A percentile compares a stretch with the other conserved stretches of the same genome.
Conservation (phyloP, 2,888 invertebrate genomes). For the Coremacera marginata region DNA sequence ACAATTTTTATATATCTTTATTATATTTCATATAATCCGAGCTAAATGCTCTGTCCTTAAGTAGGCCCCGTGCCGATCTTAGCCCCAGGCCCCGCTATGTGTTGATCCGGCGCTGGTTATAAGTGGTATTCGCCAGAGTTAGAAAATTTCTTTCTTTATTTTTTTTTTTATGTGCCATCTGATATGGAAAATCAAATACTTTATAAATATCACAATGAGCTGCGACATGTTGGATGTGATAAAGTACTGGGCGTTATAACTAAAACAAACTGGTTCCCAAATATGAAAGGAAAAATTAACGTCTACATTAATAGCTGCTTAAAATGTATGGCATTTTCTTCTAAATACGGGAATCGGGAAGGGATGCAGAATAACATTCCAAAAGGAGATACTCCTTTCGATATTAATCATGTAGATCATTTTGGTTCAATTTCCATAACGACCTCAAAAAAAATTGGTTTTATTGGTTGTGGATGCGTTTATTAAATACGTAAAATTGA, state of each 20-base stretch:
- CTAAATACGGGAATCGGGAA: not conserved
- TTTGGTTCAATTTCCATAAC: too few relatives aligned
- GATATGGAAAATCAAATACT: conserved; percentile 9
- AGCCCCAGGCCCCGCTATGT: too few relatives aligned
- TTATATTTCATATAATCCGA: too few relatives aligned
- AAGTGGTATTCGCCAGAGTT: not conserved
- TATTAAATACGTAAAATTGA: not conserved
- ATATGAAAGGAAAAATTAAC: conserved; percentile 21
- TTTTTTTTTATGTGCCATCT: conserved; percentile 14
- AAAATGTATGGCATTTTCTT: not conserved
- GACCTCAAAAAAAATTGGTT: too few relatives aligned
- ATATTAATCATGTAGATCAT: too few relatives aligned
- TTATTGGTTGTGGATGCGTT: not conserved
- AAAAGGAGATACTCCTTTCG: too few relatives aligned
- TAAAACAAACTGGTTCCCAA: conserved; percentile 21
- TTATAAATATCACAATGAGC: conserved; percentile 24
- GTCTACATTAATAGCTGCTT: not conserved
- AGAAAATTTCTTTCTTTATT: not conserved
- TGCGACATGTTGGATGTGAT: conserved; percentile 21
- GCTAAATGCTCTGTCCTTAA: too few relatives aligned
- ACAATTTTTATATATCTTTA: too few relatives aligned
- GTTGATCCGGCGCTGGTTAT: too few relatives aligned
- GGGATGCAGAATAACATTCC: too few relatives aligned
- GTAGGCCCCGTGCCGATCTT: too few relatives aligned
- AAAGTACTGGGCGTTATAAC: conserved; percentile 16